Evolutionary conservation across 2,888 invertebrate genomes (phyloP), one percentile per base, ranked within the genome.

Genomic region (Drosophila paranaensis): DNA sequence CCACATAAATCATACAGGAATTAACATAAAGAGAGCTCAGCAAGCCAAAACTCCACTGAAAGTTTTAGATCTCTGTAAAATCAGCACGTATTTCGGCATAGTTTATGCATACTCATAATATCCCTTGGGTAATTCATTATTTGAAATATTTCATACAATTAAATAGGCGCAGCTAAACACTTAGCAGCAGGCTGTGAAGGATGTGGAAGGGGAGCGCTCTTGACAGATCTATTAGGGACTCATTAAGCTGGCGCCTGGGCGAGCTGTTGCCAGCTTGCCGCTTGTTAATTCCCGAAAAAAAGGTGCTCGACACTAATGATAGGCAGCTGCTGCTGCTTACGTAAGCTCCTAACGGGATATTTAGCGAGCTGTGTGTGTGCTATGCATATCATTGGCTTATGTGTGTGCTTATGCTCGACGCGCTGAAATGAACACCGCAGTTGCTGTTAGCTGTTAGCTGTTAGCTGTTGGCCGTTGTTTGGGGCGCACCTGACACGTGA

Each of bases 271-370:
- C 40, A 43, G 35, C 20, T 20, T 20, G 20, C 20, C 39, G 56
- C 56, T 62, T 39, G 33, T 71, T 65, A 76, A 76, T 60, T 76
- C 76, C 76, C 62, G 33, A 57, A 74, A 82, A 88, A 88, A 88
- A 88, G 71, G 88, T 84, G 88, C 71, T 87, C 75, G 70, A 61
- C 64, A 62, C 80, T 77, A 77, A 77, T 77, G 80, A 80, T 77
- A 68, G 81, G 64, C 72, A 60, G 72, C 63, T 48, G 51, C 43
- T 50, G 71, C 60, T 51, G 84, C 74, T 84, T 84, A 84, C 89
- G 89, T 84, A 89, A 84, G 88, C 89, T 84, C 84, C 84, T 84
- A 77, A 77, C 69, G 84, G 84, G 88, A 84, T 84, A 84, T 88
- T 84, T 89, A 84, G 82, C 71, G 61, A 63, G 51, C 65, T 53